A percentile compares a stretch with the other conserved stretches of the same genome.
phyloP scores from a whole-genome alignment of 2,888 invertebrate species.

The Timema podura region DNA sequence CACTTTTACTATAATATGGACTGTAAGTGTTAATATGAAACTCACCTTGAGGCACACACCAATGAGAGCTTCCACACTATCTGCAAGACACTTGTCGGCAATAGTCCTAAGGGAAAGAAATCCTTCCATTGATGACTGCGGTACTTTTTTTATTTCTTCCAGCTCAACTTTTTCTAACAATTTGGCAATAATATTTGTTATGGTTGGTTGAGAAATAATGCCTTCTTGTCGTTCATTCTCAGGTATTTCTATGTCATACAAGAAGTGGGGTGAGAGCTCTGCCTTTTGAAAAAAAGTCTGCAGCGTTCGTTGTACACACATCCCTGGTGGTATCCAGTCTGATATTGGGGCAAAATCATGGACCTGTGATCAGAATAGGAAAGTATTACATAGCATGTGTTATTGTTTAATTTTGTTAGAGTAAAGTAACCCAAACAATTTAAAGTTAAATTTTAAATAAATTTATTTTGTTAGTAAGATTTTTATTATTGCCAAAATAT shows the following conservation, averaged over 20 bases:
- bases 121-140: slow-evolving; percentile 43
- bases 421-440: too few relatives aligned
- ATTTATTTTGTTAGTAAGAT: too few relatives aligned
- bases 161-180: slow-evolving; percentile 46
- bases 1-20: too few relatives aligned
- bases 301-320: slow-evolving; percentile 55
- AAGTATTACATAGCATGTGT: background rate
- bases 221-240: slow-evolving; percentile 44
- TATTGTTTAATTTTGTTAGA: too few relatives aligned
- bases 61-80: slow-evolving; percentile 81
- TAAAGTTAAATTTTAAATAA: too few relatives aligned
- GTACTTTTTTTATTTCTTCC: slow-evolving; percentile 40
- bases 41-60: slow-evolving; percentile 57
- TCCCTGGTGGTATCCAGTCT: slow-evolving; percentile 81
- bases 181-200: slow-evolving; percentile 30
- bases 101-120: slow-evolving; percentile 50
- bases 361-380: slow-evolving; percentile 38
- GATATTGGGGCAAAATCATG: slow-evolving; percentile 60
- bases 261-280: slow-evolving; percentile 48
- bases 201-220: slow-evolving; percentile 18
- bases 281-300: slow-evolving; percentile 44
- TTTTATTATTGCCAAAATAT: too few relatives aligned
- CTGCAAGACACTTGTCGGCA: slow-evolving; percentile 68
- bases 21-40: background rate
- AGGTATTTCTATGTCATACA: slow-evolving; percentile 49